Evolutionary conservation across 92 coral and sea anemone genomes (phyloP).

Genomic region (Epizoanthus fatuus): DNA sequence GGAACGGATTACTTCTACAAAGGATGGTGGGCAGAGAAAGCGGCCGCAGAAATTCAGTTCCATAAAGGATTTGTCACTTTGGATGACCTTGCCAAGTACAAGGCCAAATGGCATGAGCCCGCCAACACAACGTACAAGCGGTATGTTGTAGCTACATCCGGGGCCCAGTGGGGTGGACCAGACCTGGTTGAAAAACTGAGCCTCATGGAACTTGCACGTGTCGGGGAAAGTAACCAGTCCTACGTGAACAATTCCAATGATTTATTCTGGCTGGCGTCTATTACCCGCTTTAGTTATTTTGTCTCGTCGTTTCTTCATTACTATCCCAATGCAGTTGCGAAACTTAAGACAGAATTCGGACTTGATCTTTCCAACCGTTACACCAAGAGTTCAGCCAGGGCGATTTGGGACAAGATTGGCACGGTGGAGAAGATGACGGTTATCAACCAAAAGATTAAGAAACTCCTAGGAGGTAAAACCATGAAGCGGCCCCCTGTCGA

Average conservation of each 20-base stretch:
- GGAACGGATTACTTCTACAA: constrained; percentile 82
- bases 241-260: constrained; percentile 82
- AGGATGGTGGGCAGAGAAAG: constrained; percentile 76
- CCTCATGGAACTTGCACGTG: constrained; percentile 89
- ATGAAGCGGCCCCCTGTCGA: constrained; percentile 25
- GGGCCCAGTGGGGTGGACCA: constrained; percentile 92
- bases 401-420: constrained; percentile 85
- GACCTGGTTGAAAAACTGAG: constrained; percentile 85
- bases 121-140: constrained; percentile 82
- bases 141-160: constrained; percentile 69
- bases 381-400: constrained; percentile 73
- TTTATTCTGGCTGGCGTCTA: constrained; percentile 91
- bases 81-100: constrained; percentile 82
- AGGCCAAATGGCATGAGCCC: constrained; percentile 85
- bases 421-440: constrained; percentile 78
- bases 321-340: constrained; percentile 63
- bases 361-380: constrained; percentile 75
- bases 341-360: constrained; percentile 70
- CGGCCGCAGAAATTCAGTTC: constrained; percentile 69
- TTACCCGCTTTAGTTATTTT: constrained; percentile 82
- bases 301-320: constrained; percentile 72
- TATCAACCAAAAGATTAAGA: constrained; percentile 75
- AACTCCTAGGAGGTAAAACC: constrained; percentile 74
- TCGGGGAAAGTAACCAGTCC: constrained; percentile 62
- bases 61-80: constrained; percentile 72